These are phyloP conservation scores for Eulemur coronatus DNA, from an alignment of 2,797 vertebrate genomes.

Conservation along the genomic window DNA sequence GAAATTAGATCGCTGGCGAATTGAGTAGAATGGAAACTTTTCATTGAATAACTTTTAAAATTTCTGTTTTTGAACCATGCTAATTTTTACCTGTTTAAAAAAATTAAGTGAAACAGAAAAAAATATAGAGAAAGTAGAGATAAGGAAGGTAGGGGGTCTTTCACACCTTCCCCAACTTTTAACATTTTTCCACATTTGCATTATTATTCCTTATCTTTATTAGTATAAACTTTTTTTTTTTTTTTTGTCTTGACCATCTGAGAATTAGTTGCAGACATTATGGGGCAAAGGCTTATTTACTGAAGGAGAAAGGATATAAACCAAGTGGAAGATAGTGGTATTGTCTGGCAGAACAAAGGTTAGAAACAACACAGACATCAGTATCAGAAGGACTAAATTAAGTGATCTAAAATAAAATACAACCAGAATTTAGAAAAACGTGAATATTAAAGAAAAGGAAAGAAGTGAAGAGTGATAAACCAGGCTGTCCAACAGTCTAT, in stretches of 20 bases:
- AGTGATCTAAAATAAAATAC: background rate
- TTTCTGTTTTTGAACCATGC: background rate
- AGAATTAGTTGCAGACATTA: background rate
- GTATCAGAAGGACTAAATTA: conserved; percentile 5
- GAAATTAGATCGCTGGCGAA: background rate
- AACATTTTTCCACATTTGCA: background rate
- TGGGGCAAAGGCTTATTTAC: background rate
- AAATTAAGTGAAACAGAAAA: background rate
- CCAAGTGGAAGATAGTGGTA: background rate
- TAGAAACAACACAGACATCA: background rate
- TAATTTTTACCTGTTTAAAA: background rate
- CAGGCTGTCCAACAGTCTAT: background rate
- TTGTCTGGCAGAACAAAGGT: background rate
- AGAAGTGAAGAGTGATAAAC: background rate
- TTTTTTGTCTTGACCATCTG: background rate
- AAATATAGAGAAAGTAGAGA: background rate
- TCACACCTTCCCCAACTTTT: background rate
- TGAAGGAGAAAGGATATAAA: background rate
- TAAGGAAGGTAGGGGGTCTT: background rate
- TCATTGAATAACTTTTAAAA: background rate
- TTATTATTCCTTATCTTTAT: background rate
- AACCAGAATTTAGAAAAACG: background rate
- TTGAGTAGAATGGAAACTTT: background rate
- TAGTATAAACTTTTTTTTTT: background rate
- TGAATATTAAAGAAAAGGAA: background rate